These are phyloP conservation scores for Recurvirostra avosetta DNA, from an alignment of 2,113 vertebrate genomes.

Conservation along the genomic window DNA sequence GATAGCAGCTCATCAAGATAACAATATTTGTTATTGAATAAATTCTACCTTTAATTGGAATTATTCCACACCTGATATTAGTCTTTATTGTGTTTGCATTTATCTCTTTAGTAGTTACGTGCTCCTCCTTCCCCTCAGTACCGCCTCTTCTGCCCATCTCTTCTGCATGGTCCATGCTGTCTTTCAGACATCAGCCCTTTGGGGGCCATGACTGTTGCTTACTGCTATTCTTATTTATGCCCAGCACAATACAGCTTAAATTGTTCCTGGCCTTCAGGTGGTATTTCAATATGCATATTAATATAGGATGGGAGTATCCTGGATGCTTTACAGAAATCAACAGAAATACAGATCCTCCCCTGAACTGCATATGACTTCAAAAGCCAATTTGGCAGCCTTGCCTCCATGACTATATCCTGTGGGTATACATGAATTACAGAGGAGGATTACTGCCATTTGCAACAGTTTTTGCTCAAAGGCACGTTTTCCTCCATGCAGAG, in stretches of 20 bases:
- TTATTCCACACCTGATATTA: neutral
- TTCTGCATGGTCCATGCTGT: rapidly evolving
- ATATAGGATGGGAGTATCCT: neutral
- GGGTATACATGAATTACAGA: rapidly evolving
- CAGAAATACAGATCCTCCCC: neutral
- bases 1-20: neutral
- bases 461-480: neutral
- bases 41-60: neutral
- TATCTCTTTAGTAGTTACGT: neutral
- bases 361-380: neutral
- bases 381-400: neutral
- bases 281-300: neutral
- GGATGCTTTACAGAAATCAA: neutral
- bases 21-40: neutral
- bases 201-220: neutral
- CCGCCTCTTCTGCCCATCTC: neutral
- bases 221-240: neutral
- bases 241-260: neutral
- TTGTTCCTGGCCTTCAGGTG: neutral
- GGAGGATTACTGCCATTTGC: neutral
- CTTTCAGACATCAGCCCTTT: neutral
- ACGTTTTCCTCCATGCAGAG: neutral
- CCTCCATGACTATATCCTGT: neutral
- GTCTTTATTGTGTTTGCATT: neutral
- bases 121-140: neutral